Conservation (phyloP, 2,113 vertebrate genomes). For the Triplophysa rosa region DNA sequence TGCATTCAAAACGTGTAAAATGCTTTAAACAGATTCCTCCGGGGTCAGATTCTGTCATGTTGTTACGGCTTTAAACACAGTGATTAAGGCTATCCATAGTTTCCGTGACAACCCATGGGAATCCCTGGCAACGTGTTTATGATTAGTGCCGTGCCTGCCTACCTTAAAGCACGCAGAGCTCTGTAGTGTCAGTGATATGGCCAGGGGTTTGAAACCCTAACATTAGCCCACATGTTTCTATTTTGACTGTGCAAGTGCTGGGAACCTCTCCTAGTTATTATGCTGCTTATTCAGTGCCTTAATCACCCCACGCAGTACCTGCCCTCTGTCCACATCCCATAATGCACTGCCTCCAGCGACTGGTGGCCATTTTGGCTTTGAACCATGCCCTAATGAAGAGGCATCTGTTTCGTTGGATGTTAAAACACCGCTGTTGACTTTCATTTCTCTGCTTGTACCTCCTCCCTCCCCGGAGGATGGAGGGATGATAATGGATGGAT, state of each 20-base stretch:
- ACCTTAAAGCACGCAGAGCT: slow-evolving; percentile 47
- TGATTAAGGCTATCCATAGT: slow-evolving; percentile 53
- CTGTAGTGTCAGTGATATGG: slow-evolving; percentile 61
- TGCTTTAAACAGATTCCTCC: slow-evolving; percentile 24
- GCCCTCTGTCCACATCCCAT: slow-evolving; percentile 64
- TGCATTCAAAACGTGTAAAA: neutral
- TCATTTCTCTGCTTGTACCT: slow-evolving; percentile 62
- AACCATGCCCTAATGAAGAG: slow-evolving; percentile 58
- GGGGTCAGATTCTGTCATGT: slow-evolving; percentile 35
- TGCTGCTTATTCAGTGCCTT: slow-evolving; percentile 76
- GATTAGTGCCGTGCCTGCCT: slow-evolving; percentile 47
- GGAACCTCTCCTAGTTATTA: slow-evolving; percentile 75
- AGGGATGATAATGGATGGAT: slow-evolving; percentile 63
- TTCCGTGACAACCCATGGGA: slow-evolving; percentile 47
- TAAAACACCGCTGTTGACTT: slow-evolving; percentile 69
- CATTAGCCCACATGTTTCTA: slow-evolving; percentile 78
- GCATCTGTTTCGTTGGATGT: slow-evolving; percentile 68
- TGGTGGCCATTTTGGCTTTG: slow-evolving; percentile 54
- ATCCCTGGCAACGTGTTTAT: slow-evolving; percentile 55
- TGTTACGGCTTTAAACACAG: slow-evolving; percentile 41
- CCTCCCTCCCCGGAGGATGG: slow-evolving; percentile 47
- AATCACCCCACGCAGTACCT: slow-evolving; percentile 77
- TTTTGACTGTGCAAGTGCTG: slow-evolving; percentile 72
- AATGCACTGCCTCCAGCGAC: slow-evolving; percentile 52
- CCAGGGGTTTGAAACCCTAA: slow-evolving; percentile 69